Conservation (phyloP, 2,113 vertebrate genomes). For the Pandion haliaetus region DNA sequence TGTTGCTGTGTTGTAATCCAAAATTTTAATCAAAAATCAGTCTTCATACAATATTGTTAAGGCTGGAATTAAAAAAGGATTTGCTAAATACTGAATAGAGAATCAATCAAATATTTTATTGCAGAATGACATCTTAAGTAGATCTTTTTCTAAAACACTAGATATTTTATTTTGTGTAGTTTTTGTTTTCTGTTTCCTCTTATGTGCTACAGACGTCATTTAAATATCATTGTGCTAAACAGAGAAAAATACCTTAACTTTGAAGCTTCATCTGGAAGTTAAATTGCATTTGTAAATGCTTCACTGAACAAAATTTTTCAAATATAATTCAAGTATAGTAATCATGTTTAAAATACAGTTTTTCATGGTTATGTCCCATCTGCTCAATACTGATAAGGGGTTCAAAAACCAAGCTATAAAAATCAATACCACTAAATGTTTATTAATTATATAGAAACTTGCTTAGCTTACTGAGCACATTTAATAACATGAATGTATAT, state of each 20-base stretch:
- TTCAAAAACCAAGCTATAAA: conserved; percentile 72
- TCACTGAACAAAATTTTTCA: conserved; percentile 73
- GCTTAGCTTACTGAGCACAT: conserved; percentile 54
- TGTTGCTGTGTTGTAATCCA: background rate
- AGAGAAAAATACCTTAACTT: conserved; percentile 58
- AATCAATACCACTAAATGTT: conserved; percentile 75
- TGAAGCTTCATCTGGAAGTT: conserved; percentile 58
- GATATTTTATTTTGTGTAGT: background rate
- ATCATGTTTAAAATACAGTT: conserved; percentile 74
- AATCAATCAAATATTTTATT: conserved; percentile 34
- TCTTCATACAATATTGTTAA: background rate
- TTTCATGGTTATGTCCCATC: conserved; percentile 73
- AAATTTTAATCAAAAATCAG: conserved; percentile 38
- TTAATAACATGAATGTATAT: conserved; percentile 49
- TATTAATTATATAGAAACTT: conserved; percentile 75
- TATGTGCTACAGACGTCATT: background rate
- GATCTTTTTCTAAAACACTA: background rate
- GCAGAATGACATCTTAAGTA: background rate
- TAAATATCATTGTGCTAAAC: conserved; percentile 50
- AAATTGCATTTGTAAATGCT: conserved; percentile 75
- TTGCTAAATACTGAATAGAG: background rate
- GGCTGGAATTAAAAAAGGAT: conserved; percentile 20
- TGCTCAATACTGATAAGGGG: conserved; percentile 78
- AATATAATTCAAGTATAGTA: conserved; percentile 71
- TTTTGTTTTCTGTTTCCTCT: conserved; percentile 1